Evolutionary conservation across 2,888 invertebrate genomes (phyloP).

Genomic region (Antheraea yamamai): DNA sequence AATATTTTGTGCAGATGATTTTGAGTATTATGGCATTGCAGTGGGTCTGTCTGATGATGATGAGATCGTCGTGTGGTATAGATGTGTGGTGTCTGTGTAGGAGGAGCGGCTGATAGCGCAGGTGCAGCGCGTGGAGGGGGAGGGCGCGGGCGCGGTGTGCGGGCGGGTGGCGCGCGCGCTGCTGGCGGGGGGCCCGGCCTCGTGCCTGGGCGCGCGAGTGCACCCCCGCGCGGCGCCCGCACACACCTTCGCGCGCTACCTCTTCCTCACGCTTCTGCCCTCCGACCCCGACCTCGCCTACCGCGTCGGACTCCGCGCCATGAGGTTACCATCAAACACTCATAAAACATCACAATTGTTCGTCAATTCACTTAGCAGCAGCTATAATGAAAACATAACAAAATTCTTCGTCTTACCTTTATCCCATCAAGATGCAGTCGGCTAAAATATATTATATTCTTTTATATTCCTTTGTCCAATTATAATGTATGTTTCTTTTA

Average conservation of each 20-base stretch:
- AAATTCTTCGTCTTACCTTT: too few species aligned
- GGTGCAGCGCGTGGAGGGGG: slow-evolving; percentile 89
- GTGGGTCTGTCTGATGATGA: too few species aligned
- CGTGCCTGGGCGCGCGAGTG: slow-evolving; percentile 87
- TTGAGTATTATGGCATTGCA: too few species aligned
- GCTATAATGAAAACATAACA: too few species aligned
- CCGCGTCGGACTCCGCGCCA: slow-evolving; percentile 88
- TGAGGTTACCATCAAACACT: slow-evolving; percentile 69
- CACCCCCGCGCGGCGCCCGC: slow-evolving; percentile 92
- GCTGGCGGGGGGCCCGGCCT: slow-evolving; percentile 89
- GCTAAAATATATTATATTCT: too few species aligned
- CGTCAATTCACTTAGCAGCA: too few species aligned
- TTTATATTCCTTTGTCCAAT: too few species aligned
- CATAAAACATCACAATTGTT: neutral
- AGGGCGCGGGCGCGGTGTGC: slow-evolving; percentile 83
- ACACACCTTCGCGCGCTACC: slow-evolving; percentile 91
- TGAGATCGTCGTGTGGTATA: too few species aligned
- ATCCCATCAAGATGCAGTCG: too few species aligned
- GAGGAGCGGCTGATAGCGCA: slow-evolving; percentile 90
- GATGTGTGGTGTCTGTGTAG: slow-evolving; percentile 71
- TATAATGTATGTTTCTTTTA: too few species aligned
- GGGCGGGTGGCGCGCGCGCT: slow-evolving; percentile 86
- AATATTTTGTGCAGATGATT: too few species aligned
- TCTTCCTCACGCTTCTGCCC: slow-evolving; percentile 89
- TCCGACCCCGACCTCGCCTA: slow-evolving; percentile 91